Evolutionary conservation across 2,797 vertebrate genomes (phyloP), one percentile per base, ranked within the genome.

Genomic region (Tamandua tetradactyla): DNA sequence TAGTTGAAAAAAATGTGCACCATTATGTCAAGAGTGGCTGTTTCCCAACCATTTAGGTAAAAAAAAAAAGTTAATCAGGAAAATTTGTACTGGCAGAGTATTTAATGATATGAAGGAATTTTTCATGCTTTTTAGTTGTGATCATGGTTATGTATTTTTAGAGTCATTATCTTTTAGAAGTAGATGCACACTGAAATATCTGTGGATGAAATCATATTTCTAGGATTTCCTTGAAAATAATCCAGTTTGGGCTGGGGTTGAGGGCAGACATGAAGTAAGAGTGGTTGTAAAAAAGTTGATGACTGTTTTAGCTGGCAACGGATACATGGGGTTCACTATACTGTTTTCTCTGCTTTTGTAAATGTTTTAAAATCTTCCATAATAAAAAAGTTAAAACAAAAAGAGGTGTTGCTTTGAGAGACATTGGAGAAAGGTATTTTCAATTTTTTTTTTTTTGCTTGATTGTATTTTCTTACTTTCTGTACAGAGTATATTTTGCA

Each of bases 361-460:
- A 35, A 59, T 7, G 7, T 22, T 89, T 78, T 12, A 68, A n/a
- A 64, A 62, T 42, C 85, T 82, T 57, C 11, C 55, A 62, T 61
- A 80, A 32, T 18, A 72, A 81, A 83, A 85, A 68, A 22, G 80
- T 92, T 72, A 93, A 72, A 71, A 47, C 68, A 93, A 72, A 75
- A 47, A 7, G 17, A 25, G 3, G 64, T 7, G 15, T 52, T 62
- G 27, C 8, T 66, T 69, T 32, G 68, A 12, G 8, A 9, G 52
- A 55, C 8, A 78, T 14, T 81, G 15, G 23, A 82, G 6, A 66
- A 72, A 55, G 3, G 7, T 59, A 20, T 64, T 81, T 76, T 81
- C 49, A n/a, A 6, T 52, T 68, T 94, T 18, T 49, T 52, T 68
- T 94, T 18, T 49, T 86, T 85, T 78, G 14, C 7, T 49, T 94